A percentile compares a stretch with the other conserved stretches of the same genome.
Conservation (phyloP, 1,140 invertebrate genomes). For the Leptinotarsa texana region DNA sequence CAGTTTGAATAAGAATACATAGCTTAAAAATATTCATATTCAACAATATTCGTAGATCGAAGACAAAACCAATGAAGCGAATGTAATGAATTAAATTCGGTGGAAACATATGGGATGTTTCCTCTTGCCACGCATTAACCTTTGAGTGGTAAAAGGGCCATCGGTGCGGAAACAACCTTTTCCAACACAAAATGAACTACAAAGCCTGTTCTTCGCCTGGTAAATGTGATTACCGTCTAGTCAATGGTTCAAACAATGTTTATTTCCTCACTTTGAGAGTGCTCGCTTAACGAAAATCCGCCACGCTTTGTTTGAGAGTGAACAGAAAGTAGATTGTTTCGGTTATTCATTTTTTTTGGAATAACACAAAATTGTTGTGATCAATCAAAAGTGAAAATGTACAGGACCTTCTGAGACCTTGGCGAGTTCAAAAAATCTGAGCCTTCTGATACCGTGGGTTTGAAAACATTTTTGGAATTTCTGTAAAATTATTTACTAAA, state of each 20-base stretch:
- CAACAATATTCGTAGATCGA: neutral
- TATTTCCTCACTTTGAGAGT: constrained; percentile 30
- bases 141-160: constrained; percentile 47
- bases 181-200: constrained; percentile 48
- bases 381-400: too few species aligned
- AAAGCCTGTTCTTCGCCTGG: constrained; percentile 47
- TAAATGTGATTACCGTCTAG: constrained; percentile 49
- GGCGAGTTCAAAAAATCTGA: too few species aligned
- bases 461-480: too few species aligned
- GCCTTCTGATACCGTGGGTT: too few species aligned
- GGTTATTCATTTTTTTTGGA: too few species aligned
- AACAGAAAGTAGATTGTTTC: too few species aligned
- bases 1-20: too few species aligned
- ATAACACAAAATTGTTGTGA: too few species aligned
- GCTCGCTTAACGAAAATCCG: neutral
- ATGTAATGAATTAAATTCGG: constrained; percentile 43
- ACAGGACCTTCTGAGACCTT: too few species aligned
- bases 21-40: too few species aligned
- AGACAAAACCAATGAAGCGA: constrained; percentile 38
- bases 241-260: constrained; percentile 50
- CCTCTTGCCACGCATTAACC: constrained; percentile 52
- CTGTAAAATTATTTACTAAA: too few species aligned
- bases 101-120: constrained; percentile 47
- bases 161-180: constrained; percentile 45
- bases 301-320: neutral